phyloP scores from a whole-genome alignment of 1,140 invertebrate species.

The Temnothorax longispinosus region DNA sequence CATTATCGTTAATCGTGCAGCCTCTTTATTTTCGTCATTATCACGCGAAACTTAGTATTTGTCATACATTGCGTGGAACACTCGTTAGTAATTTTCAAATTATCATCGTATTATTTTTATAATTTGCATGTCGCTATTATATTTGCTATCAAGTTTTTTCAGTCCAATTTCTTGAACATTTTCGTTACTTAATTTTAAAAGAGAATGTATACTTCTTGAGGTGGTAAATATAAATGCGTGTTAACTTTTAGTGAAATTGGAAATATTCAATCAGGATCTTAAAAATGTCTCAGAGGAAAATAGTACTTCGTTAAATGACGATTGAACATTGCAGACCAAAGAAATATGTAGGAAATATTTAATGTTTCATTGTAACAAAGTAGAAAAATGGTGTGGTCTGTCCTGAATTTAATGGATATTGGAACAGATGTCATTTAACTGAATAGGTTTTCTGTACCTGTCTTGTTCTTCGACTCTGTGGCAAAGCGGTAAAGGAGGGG shows the following conservation, averaged over 20 bases:
- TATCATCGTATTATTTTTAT: slow-evolving; percentile 3
- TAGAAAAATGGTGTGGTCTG: neutral
- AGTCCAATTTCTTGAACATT: neutral
- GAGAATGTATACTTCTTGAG: neutral
- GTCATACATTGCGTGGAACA: neutral
- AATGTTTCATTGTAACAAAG: neutral
- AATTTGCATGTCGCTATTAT: neutral
- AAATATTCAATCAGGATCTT: neutral
- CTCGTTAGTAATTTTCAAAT: slow-evolving; percentile 8
- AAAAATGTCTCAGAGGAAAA: neutral
- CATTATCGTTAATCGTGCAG: slow-evolving; percentile 12
- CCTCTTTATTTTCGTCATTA: slow-evolving; percentile 4
- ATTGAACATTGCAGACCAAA: slow-evolving; percentile 2
- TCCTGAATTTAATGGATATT: neutral
- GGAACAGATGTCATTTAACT: slow-evolving; percentile 28
- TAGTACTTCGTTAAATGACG: neutral
- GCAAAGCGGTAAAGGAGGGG: slow-evolving; percentile 27
- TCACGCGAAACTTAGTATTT: neutral
- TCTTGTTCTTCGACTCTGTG: neutral
- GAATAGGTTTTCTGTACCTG: slow-evolving; percentile 8
- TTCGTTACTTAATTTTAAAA: neutral
- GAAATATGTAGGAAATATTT: neutral
- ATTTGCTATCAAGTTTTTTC: neutral
- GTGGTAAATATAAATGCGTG: neutral
- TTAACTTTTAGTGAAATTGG: neutral